Evolutionary conservation across 2,113 vertebrate species (phyloP).

Genomic region (Catharus bicknelli): DNA sequence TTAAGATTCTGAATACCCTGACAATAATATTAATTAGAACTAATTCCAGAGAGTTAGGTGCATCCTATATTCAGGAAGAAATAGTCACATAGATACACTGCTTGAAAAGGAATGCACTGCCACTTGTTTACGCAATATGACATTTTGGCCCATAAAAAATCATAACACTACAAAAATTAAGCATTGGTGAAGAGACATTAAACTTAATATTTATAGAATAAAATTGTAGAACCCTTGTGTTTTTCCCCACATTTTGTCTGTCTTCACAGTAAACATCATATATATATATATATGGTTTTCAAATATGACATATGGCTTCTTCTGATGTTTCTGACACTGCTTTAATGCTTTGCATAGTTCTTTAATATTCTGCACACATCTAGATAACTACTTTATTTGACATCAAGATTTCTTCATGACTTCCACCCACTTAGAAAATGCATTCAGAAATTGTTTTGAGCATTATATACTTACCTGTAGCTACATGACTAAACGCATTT

Average conservation of each 20-base stretch:
- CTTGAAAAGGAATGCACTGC: neutral
- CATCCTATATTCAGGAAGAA: neutral
- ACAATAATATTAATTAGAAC: neutral
- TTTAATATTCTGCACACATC: neutral
- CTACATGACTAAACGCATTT: neutral
- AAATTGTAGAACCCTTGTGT: rapidly evolving
- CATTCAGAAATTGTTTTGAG: neutral
- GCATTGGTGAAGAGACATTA: rapidly evolving
- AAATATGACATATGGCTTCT: neutral
- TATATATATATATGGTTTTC: neutral
- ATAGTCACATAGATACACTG: rapidly evolving
- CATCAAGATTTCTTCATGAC: neutral
- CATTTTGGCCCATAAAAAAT: neutral
- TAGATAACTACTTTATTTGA: neutral
- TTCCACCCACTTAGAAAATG: neutral
- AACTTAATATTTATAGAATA: neutral
- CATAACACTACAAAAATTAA: neutral
- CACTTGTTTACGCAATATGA: neutral
- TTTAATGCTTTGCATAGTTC: neutral
- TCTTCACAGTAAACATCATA: neutral
- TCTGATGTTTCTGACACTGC: neutral
- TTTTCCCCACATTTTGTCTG: neutral
- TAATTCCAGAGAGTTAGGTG: neutral
- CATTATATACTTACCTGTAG: neutral
- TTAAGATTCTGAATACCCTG: neutral